These are phyloP conservation scores for Rhysida immarginata DNA, from an alignment of 1,140 invertebrate species.

Conservation along the genomic window DNA sequence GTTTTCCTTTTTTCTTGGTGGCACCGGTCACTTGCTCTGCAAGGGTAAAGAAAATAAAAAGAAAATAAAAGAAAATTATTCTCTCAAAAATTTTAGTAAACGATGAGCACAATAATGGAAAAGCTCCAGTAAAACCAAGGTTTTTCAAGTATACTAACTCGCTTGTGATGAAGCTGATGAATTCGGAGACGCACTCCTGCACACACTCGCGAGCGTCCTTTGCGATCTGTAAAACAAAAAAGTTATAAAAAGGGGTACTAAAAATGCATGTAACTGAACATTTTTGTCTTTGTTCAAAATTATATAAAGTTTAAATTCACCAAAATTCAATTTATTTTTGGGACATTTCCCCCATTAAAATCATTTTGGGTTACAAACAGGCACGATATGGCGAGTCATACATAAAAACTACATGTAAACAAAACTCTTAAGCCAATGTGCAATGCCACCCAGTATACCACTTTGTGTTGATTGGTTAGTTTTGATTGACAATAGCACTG, in stretches of 20 bases:
- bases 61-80: background rate
- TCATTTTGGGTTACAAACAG: too few relatives aligned
- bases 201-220: slow-evolving; percentile 99
- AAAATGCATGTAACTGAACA: background rate
- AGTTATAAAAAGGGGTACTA: slow-evolving; percentile 5
- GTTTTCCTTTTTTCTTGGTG: slow-evolving; percentile 97
- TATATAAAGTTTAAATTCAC: slow-evolving; percentile 3
- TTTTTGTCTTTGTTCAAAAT: slow-evolving; percentile 3
- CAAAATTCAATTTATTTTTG: too few relatives aligned
- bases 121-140: too few relatives aligned
- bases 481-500: too few relatives aligned
- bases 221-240: slow-evolving; percentile 54
- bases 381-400: too few relatives aligned
- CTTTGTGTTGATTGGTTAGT: too few relatives aligned
- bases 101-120: too few relatives aligned
- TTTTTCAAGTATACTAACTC: slow-evolving; percentile 36
- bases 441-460: too few relatives aligned
- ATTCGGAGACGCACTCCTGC: slow-evolving; percentile 98
- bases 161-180: slow-evolving; percentile 97
- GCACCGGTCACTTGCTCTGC: slow-evolving; percentile 75
- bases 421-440: too few relatives aligned
- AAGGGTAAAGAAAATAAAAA: slow-evolving; percentile 11
- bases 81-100: too few relatives aligned
- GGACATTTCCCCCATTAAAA: too few relatives aligned
- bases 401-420: too few relatives aligned